Evolutionary conservation across 2,113 vertebrate species (phyloP), one percentile per base, ranked within the genome.

Genomic region (Piliocolobus tephrosceles): DNA sequence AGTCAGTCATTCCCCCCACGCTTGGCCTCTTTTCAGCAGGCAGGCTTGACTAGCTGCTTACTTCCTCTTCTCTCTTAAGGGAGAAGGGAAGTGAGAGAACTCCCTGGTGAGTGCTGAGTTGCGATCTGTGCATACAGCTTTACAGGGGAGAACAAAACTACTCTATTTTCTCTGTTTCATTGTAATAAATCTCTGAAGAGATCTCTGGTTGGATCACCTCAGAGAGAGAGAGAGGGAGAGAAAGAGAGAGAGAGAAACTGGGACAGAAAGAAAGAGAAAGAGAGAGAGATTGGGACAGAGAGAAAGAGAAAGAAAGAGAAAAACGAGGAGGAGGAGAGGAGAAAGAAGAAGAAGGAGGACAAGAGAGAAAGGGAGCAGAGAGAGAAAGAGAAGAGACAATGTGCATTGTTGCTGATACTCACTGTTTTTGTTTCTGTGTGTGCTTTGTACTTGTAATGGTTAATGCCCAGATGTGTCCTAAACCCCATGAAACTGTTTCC

Each of bases 11-110:
- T 66, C n/a, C 80, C 96, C 96, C 83, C 25, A 87, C 35, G 91
- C 76, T 97, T 98, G 97, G 98, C 97, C 89, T 96, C 85, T 57
- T 73, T 97, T 98, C 96, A 98, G 91, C 91, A 87, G 95, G 89
- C 75, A 1, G 87, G n/a, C 94, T 89, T 70, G 47, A 96, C 84
- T 96, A 78, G 86, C 94, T 96, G 95, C 97, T 97, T 97, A 89
- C 25, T 97, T 76, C 43, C 64, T 72, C 27, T 23, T 89, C 43
- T 50, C 45, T 91, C 89, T 80, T 96, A 84, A 93, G 88, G 79
- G 91, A 97, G 45, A 91, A 88, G 66, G 87, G 83, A 94, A 93
- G 79, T 89, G n/a, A 91, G 86, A 88, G 47, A 91, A 90, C 45
- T 96, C 94, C n/a, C 96, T 58, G 43, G 66, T 93, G 85, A 95